phyloP scores from a whole-genome alignment of 2,113 vertebrate genomes.

The Cyanoramphus novaezelandiae region DNA sequence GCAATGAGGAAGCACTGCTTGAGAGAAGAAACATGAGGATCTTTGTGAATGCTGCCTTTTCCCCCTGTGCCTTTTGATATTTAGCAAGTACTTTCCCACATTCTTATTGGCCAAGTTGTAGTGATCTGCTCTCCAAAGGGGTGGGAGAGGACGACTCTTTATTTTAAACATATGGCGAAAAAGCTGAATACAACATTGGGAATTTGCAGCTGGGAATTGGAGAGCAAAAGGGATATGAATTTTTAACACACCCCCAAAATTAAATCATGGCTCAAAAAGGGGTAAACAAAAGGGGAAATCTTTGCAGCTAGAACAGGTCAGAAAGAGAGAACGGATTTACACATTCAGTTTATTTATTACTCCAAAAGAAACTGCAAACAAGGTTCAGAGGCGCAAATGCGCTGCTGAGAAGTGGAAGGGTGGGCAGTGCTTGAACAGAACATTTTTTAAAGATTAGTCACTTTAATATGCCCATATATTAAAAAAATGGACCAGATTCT shows the following conservation, averaged over 20 bases:
- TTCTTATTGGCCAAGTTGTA: neutral
- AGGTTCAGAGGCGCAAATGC: neutral
- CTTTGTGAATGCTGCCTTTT: neutral
- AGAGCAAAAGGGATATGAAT: neutral
- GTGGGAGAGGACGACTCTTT: neutral
- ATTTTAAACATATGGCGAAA: conserved; percentile 29
- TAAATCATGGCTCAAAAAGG: neutral
- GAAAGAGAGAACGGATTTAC: neutral
- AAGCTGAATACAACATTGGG: neutral
- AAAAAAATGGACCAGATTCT: neutral
- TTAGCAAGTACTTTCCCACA: neutral
- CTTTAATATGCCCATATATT: conserved; percentile 1
- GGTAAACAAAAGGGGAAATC: neutral
- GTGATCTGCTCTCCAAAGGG: neutral
- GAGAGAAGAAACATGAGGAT: conserved; percentile 14
- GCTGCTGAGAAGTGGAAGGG: neutral
- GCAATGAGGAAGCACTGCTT: neutral
- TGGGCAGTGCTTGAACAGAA: neutral
- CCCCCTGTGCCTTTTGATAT: neutral
- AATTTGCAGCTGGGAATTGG: neutral
- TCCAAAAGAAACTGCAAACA: neutral
- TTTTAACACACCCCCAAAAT: neutral
- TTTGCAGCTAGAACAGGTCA: conserved; percentile 14
- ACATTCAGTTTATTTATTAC: neutral
- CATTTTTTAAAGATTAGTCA: conserved; percentile 40